phyloP scores from a whole-genome alignment of 53 echinoderm and acorn worm genomes.

The Patiria pectinifera region DNA sequence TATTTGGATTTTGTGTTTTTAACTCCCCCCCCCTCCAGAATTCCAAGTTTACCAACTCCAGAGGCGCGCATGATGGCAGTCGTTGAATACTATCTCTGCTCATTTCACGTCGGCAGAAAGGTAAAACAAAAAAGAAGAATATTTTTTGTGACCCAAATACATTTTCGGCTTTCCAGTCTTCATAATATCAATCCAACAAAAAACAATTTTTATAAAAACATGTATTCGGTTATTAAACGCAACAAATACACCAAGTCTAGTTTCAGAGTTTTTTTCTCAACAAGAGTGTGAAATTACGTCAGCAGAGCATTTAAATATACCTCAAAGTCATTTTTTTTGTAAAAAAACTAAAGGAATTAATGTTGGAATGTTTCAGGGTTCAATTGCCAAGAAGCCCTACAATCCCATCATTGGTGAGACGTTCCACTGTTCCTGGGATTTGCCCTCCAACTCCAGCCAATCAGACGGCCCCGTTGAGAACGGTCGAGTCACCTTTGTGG shows the following conservation, averaged over 20 bases:
- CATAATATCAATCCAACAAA: too few species aligned
- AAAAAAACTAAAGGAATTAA: background rate
- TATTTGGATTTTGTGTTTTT: background rate
- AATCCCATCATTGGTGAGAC: constrained; percentile 97
- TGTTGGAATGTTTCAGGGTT: constrained; percentile 64
- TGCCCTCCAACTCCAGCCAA: constrained; percentile 65
- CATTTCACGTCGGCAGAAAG: constrained; percentile 97
- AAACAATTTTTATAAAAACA: too few species aligned
- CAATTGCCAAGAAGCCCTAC: constrained; percentile 96
- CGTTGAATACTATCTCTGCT: constrained; percentile 92
- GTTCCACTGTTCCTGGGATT: constrained; percentile 90
- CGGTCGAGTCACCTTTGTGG: constrained; percentile 79
- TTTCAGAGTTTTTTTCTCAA: too few species aligned
- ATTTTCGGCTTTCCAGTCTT: too few species aligned
- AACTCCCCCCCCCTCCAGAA: constrained; percentile 61
- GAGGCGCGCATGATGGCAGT: constrained; percentile 91
- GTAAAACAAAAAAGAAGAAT: constrained; percentile 34
- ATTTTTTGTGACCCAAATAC: background rate
- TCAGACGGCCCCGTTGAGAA: constrained; percentile 59
- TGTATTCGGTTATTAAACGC: too few species aligned
- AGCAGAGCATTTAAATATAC: background rate
- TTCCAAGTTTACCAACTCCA: constrained; percentile 79
- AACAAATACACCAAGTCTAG: too few species aligned
- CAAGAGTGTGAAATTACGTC: too few species aligned
- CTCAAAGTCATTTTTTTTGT: background rate